Evolutionary conservation across 2,888 invertebrate species (phyloP).

Genomic region (Dynastes hyllus): DNA sequence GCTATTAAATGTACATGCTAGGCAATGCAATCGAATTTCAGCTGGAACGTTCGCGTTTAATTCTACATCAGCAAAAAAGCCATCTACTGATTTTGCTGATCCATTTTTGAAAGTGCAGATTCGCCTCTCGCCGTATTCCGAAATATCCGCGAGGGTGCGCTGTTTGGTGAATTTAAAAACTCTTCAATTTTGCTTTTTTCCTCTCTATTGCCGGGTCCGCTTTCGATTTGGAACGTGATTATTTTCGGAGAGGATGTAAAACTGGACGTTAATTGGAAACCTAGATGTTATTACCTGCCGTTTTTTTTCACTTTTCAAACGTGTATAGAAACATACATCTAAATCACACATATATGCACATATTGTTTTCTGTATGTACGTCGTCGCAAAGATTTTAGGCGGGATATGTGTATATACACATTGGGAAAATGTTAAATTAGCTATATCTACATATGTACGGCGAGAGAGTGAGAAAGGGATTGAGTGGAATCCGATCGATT

Average conservation of each 20-base stretch:
- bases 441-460: too few relatives aligned
- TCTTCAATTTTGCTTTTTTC: conserved; percentile 45
- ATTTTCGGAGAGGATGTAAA: conserved; percentile 39
- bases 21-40: too few relatives aligned
- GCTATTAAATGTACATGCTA: too few relatives aligned
- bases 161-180: conserved; percentile 44
- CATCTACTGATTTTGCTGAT: background rate
- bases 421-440: too few relatives aligned
- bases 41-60: background rate
- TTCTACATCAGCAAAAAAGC: conserved; percentile 4
- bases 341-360: too few relatives aligned
- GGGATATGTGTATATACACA: too few relatives aligned
- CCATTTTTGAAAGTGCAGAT: background rate
- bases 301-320: background rate
- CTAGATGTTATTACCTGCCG: conserved; percentile 18
- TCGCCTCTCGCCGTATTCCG: background rate
- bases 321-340: too few relatives aligned
- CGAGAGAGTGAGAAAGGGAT: too few relatives aligned
- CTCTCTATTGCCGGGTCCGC: conserved; percentile 2
- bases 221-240: conserved; percentile 37
- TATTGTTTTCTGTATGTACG: too few relatives aligned
- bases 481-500: too few relatives aligned
- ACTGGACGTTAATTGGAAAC: conserved; percentile 43
- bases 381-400: too few relatives aligned
- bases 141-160: conserved; percentile 6